Evolutionary conservation across 2,888 invertebrate genomes (phyloP).

Genomic region (Limenitis camilla): DNA sequence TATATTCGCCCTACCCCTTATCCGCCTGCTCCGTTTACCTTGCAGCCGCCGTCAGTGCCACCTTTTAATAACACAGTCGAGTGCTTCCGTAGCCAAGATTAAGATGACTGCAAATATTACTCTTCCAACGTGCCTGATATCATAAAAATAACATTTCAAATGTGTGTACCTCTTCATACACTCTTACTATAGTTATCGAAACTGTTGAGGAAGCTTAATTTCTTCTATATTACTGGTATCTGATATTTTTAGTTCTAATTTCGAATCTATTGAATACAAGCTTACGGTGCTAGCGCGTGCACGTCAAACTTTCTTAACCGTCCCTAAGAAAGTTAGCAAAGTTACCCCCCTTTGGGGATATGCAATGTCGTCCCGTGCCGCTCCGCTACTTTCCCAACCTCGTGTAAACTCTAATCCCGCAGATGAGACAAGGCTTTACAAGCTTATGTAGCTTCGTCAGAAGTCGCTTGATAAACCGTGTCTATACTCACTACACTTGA

Average conservation of each 20-base stretch:
- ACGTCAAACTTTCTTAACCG: constrained; percentile 71
- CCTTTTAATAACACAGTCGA: constrained; percentile 71
- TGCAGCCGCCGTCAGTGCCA: constrained; percentile 41
- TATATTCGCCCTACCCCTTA: constrained; percentile 47
- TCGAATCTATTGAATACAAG: constrained; percentile 64
- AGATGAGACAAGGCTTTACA: constrained; percentile 68
- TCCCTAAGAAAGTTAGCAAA: constrained; percentile 70
- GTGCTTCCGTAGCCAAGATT: constrained; percentile 58
- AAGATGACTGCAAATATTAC: constrained; percentile 57
- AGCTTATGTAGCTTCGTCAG: constrained; percentile 59
- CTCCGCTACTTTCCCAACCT: constrained; percentile 40
- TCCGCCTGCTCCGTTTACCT: constrained; percentile 39
- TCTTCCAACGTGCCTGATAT: constrained; percentile 31
- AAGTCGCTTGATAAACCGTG: constrained; percentile 58
- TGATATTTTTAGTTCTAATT: constrained; percentile 44
- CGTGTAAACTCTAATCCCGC: constrained; percentile 69
- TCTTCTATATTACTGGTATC: constrained; percentile 31
- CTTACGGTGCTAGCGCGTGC: constrained; percentile 66
- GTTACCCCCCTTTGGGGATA: constrained; percentile 63
- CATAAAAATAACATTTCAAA: neutral
- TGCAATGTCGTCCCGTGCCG: constrained; percentile 48
- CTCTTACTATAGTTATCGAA: no score
- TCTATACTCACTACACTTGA: constrained; percentile 27
- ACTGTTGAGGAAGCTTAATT: no score
- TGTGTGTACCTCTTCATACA: no score